phyloP scores from a whole-genome alignment of 2,113 vertebrate species.

The Urocynchramus pylzowi region DNA sequence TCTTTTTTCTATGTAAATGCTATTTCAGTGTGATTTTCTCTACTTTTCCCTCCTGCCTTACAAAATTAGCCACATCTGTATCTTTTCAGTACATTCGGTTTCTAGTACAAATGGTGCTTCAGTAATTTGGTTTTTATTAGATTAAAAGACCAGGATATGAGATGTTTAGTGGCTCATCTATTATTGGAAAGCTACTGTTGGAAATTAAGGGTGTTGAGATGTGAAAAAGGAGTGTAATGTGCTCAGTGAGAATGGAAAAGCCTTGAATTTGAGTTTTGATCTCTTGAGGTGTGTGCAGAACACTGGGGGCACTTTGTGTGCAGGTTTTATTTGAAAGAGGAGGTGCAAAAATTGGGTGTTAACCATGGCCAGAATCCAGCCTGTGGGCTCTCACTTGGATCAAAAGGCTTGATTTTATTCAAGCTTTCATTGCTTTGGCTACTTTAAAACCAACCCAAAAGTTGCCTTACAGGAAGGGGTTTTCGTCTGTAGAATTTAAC shows the following conservation, averaged over 20 bases:
- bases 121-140: not conserved
- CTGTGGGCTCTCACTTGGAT: not conserved
- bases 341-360: not conserved
- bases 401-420: not conserved
- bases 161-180: not conserved
- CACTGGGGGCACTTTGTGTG: not conserved
- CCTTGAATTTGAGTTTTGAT: not conserved
- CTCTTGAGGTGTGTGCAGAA: not conserved
- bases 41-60: not conserved
- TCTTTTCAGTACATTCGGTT: not conserved
- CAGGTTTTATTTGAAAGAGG: not conserved
- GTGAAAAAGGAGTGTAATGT: not conserved
- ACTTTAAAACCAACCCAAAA: not conserved
- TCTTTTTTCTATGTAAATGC: not conserved
- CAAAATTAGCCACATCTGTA: not conserved
- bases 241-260: not conserved
- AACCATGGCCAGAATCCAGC: not conserved
- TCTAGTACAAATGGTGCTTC: not conserved
- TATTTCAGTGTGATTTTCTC: not conserved
- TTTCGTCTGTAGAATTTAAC: not conserved
- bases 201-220: not conserved
- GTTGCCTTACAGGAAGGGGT: not conserved
- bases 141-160: not conserved
- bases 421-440: not conserved
- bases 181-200: not conserved